Evolutionary conservation across 1,140 invertebrate species (phyloP).

Genomic region (Drosophila chauvacae): DNA sequence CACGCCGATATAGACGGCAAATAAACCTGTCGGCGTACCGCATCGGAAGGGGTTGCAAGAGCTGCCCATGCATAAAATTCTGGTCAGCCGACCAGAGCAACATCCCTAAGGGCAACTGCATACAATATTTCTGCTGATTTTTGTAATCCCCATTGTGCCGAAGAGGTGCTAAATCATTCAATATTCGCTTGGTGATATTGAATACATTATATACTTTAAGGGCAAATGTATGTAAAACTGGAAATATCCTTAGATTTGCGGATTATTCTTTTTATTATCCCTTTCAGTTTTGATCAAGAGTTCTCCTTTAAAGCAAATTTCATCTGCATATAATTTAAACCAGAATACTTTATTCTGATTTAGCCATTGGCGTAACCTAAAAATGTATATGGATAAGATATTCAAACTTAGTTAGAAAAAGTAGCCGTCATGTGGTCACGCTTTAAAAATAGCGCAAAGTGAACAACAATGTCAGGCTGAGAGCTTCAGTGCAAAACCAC

Average conservation of each 20-base stretch:
- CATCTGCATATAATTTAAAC: background rate
- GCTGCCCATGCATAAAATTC: conserved; percentile 53
- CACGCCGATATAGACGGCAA: conserved; percentile 52
- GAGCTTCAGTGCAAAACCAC: conserved; percentile 50
- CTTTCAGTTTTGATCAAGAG: background rate
- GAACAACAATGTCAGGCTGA: conserved; percentile 29
- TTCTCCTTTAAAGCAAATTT: background rate
- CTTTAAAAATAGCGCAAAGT: conserved; percentile 71
- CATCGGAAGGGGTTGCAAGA: conserved; percentile 35
- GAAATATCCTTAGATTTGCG: background rate
- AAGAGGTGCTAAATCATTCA: background rate
- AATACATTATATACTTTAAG: background rate
- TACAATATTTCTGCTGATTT: conserved; percentile 6
- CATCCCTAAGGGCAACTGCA: background rate
- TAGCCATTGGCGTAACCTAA: background rate
- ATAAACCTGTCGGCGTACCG: conserved; percentile 31
- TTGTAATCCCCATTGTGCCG: no score
- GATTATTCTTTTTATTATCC: background rate
- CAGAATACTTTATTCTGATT: background rate
- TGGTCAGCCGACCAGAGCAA: conserved; percentile 50
- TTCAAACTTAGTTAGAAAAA: conserved; percentile 20
- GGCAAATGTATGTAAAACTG: background rate
- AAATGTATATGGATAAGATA: background rate
- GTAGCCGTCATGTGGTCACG: conserved; percentile 65
- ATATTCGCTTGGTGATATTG: background rate